Conservation (phyloP, 2,888 invertebrate genomes). For the Andrena minutula region DNA sequence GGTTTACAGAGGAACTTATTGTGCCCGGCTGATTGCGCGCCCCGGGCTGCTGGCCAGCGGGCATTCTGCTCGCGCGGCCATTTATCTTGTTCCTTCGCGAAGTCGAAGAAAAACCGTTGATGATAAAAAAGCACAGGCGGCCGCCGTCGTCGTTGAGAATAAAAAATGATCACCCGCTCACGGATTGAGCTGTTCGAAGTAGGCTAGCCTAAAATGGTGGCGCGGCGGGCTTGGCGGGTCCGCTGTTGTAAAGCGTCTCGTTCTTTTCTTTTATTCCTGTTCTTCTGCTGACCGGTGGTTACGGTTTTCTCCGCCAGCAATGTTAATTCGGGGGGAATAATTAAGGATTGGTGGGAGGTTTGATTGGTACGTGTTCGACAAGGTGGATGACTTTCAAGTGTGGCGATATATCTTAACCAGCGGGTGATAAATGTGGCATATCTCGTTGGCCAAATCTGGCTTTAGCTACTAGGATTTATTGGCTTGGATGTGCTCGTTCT, state of each 20-base stretch:
- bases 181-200: constrained; percentile 47
- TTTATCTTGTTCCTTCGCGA: constrained; percentile 66
- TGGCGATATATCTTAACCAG: not conserved
- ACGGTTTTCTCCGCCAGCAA: not conserved
- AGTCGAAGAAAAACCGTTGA: constrained; percentile 44
- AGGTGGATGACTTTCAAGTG: not conserved
- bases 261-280: not conserved
- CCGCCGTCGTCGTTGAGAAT: not conserved
- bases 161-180: constrained; percentile 39
- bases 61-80: constrained; percentile 67
- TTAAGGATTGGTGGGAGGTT: not conserved
- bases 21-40: constrained; percentile 64
- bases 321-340: constrained; percentile 1
- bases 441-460: too few species aligned
- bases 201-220: constrained; percentile 8
- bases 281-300: not conserved
- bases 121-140: constrained; percentile 28
- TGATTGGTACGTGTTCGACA: not conserved
- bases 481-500: too few species aligned
- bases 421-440: not conserved
- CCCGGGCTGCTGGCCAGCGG: constrained; percentile 53
- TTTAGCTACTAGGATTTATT: too few species aligned
- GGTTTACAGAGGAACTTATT: constrained; percentile 56
- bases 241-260: not conserved
- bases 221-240: not conserved